Conservation (phyloP, 2,113 vertebrate genomes). For the Apteryx mantelli region DNA sequence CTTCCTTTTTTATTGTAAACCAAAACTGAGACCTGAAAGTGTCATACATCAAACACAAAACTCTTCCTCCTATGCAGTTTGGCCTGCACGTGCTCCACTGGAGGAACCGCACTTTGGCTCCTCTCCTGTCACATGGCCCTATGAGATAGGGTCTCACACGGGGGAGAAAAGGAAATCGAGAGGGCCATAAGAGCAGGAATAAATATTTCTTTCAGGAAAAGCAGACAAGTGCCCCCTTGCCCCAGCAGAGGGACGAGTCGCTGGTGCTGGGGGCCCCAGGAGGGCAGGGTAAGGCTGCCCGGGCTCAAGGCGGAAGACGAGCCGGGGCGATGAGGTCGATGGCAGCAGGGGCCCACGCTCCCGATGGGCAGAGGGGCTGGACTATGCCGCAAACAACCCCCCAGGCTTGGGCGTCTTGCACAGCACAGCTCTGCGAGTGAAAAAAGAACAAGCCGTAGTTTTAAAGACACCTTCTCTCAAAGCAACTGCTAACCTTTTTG, state of each 20-base stretch:
- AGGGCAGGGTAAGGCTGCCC: background rate
- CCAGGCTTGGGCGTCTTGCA: rapidly evolving
- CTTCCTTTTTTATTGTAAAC: background rate
- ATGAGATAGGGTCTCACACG: rapidly evolving
- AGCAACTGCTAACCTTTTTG: background rate
- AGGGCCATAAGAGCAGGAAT: background rate
- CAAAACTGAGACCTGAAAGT: background rate
- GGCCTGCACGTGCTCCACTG: background rate
- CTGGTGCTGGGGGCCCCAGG: background rate
- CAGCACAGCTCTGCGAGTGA: rapidly evolving
- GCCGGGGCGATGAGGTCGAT: rapidly evolving
- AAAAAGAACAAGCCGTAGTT: no score
- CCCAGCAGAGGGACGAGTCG: background rate
- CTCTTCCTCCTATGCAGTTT: background rate
- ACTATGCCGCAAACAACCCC: background rate
- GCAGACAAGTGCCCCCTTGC: background rate
- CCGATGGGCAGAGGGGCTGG: background rate
- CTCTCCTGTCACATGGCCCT: background rate
- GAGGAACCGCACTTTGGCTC: background rate
- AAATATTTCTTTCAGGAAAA: rapidly evolving
- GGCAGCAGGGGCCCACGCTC: rapidly evolving
- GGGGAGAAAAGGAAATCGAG: no score
- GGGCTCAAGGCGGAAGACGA: background rate
- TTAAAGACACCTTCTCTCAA: rapidly evolving
- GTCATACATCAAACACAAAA: background rate